Base-by-base conservation (phyloP, 2,797 vertebrate species). In the Hemibagrus guttatus region DNA sequence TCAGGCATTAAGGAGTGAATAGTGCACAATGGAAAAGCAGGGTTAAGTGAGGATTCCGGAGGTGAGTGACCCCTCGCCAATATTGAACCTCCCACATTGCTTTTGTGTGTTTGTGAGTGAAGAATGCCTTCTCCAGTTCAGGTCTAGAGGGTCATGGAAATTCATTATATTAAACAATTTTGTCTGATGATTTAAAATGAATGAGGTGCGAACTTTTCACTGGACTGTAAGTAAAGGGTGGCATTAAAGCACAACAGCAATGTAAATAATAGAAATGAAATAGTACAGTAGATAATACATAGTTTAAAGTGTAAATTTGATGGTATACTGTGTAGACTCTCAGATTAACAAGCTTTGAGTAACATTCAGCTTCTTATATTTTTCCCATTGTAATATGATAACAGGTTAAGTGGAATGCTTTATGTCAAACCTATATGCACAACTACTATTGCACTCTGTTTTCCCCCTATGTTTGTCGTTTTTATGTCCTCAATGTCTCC, bases 31-130 rank as follows among this genome's bases (percentile, higher is more conserved):
- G 76, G 86, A 76, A 85, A 80, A 52, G 31, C 26, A 5, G 86
- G 87, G 83, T 90, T 87, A 87, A 92, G 68, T 74, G 81, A 90
- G 49, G 75, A 82, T 82, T 76, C 84, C 64, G 74, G 87, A 88
- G 86, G 85, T 89, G 87, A 90, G 61, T 87, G 87, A 91, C 90
- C 86, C 72, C 87, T 85, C 69, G 71, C 79, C 66, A 81, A 11
- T 81, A 28, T 31, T 58, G 75, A 85, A 76, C 84, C 71, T 88
- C 81, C 81, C 46, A 88, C 52, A 83, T 79, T 71, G 61, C 74
- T 54, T 69, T 79, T 81, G 78, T 46, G 78, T 79, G 84, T 84
- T 39, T 72, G n/a, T 75, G 82, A 49, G 46, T 49, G 46, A 49
- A 75, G 5, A 76, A 16, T 28, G 17, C 14, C 1, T 81, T 28